A percentile compares a stretch with the other conserved stretches of the same genome.
These are phyloP conservation scores for Heliornis fulica DNA, from an alignment of 2,113 vertebrate genomes.

Conservation along the genomic window DNA sequence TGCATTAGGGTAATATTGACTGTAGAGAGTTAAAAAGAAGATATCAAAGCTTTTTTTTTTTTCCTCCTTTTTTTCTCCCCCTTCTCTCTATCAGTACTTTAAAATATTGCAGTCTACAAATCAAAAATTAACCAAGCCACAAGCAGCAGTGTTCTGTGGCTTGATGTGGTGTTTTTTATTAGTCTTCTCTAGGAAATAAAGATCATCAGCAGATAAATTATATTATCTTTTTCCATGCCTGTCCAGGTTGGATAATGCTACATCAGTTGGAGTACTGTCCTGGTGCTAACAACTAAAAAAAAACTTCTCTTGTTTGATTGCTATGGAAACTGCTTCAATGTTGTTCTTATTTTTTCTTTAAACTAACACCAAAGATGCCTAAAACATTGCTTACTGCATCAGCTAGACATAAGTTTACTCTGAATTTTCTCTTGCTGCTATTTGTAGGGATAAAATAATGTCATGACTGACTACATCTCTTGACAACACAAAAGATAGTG, in stretches of 20 bases:
- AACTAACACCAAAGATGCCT: neutral
- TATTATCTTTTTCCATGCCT: neutral
- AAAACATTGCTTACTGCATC: neutral
- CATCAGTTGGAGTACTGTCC: neutral
- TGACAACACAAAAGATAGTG: neutral
- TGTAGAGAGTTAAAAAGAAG: neutral
- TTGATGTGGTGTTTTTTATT: neutral
- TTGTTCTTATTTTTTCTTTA: neutral
- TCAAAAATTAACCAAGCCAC: neutral
- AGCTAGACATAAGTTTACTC: neutral
- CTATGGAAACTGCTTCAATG: neutral
- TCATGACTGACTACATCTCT: fast-evolving
- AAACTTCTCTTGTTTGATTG: no score
- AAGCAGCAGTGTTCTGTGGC: neutral
- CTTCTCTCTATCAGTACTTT: neutral
- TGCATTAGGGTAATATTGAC: neutral
- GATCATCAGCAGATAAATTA: no score
- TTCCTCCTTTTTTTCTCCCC: no score
- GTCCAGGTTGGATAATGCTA: neutral
- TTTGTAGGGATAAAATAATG: neutral
- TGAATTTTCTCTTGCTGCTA: neutral
- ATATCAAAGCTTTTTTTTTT: no score
- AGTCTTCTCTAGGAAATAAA: neutral
- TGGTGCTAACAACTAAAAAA: no score
- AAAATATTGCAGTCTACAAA: neutral